These are phyloP conservation scores for Gorsachius goisagi DNA, from an alignment of 2,113 vertebrate genomes.

Conservation along the genomic window DNA sequence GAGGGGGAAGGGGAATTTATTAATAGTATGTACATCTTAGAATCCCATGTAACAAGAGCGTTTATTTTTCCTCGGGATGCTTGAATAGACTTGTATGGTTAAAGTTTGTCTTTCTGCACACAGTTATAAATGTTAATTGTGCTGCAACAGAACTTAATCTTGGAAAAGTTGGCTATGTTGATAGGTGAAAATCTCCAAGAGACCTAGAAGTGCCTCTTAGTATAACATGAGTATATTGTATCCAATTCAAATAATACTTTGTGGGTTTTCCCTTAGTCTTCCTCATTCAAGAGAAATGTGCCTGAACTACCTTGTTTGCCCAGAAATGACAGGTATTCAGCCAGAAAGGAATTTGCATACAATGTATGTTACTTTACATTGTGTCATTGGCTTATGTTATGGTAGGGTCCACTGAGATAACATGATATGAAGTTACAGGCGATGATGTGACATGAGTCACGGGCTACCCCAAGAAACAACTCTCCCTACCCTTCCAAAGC, in stretches of 20 bases:
- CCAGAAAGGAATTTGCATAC: background rate
- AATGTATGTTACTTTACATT: background rate
- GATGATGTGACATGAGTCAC: background rate
- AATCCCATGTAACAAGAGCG: background rate
- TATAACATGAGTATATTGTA: background rate
- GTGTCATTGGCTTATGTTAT: background rate
- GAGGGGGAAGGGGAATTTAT: background rate
- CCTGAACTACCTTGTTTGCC: background rate
- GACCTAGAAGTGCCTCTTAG: background rate
- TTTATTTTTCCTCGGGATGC: background rate
- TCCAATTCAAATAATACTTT: background rate
- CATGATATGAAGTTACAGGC: background rate
- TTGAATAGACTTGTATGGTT: background rate
- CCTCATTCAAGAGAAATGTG: background rate
- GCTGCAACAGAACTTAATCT: background rate
- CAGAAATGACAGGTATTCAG: background rate
- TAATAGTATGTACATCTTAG: background rate
- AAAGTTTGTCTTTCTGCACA: background rate
- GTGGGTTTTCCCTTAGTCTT: background rate
- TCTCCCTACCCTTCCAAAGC: background rate
- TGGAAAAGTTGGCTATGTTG: background rate
- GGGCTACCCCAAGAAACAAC: background rate
- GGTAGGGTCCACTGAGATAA: background rate
- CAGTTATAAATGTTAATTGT: background rate
- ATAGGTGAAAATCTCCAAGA: background rate